These are phyloP conservation scores for Carabus problematicus DNA, from an alignment of 2,888 invertebrate genomes.

Conservation along the genomic window DNA sequence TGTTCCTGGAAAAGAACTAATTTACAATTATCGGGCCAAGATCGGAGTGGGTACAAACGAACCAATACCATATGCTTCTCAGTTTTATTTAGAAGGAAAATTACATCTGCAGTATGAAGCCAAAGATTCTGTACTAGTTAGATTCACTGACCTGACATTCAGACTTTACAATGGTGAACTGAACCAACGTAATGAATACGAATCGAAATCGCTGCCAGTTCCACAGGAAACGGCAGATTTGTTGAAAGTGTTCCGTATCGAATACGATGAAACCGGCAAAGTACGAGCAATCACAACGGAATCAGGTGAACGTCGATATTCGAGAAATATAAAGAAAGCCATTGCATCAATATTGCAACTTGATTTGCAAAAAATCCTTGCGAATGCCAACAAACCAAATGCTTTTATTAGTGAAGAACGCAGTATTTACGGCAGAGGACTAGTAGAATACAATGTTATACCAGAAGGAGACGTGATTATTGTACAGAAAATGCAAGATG, in stretches of 20 bases:
- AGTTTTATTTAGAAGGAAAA: slow-evolving; percentile 54
- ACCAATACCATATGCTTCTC: slow-evolving; percentile 53
- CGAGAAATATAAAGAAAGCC: slow-evolving; percentile 58
- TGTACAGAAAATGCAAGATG: slow-evolving; percentile 54
- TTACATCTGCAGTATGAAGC: slow-evolving; percentile 52
- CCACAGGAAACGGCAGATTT: slow-evolving; percentile 48
- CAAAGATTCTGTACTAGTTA: slow-evolving; percentile 51
- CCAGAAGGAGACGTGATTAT: slow-evolving; percentile 48
- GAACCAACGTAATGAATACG: slow-evolving; percentile 42
- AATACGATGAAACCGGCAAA: slow-evolving; percentile 49
- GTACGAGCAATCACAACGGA: slow-evolving; percentile 52
- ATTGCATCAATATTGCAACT: slow-evolving; percentile 58
- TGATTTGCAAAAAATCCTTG: slow-evolving; percentile 50
- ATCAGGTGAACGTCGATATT: slow-evolving; percentile 54
- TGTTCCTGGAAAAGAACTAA: slow-evolving; percentile 54
- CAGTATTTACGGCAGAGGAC: slow-evolving; percentile 56
- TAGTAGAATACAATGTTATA: slow-evolving; percentile 54
- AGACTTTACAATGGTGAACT: slow-evolving; percentile 53
- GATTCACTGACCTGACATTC: slow-evolving; percentile 53
- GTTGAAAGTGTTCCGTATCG: slow-evolving; percentile 48
- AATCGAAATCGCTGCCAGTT: slow-evolving; percentile 45
- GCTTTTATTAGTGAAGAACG: slow-evolving; percentile 54
- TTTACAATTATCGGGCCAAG: slow-evolving; percentile 57
- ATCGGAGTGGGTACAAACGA: slow-evolving; percentile 55
- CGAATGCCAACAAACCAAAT: slow-evolving; percentile 48